These are phyloP conservation scores for Oriolus oriolus DNA, from an alignment of 2,113 vertebrate genomes.

Conservation along the genomic window DNA sequence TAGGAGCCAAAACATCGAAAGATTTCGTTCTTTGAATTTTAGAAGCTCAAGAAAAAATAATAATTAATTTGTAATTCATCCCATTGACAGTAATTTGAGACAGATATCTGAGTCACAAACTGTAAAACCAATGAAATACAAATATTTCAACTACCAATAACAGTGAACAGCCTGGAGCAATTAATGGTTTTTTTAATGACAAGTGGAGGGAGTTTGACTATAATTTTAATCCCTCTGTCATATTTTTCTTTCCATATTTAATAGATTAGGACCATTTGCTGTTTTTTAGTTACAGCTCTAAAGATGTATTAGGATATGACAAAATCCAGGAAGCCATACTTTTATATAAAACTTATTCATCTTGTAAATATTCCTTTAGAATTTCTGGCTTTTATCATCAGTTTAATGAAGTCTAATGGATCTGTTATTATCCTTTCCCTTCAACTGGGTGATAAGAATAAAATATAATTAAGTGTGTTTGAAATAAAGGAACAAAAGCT, in stretches of 20 bases:
- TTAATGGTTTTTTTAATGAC: background rate
- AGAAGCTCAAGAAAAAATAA: background rate
- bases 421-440: conserved; percentile 34
- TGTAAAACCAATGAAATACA: background rate
- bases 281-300: background rate
- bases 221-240: background rate
- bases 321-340: background rate
- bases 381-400: conserved; percentile 39
- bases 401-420: conserved; percentile 54
- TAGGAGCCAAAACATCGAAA: background rate
- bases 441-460: background rate
- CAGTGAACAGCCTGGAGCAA: background rate
- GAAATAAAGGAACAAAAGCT: conserved; percentile 45
- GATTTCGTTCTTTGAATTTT: background rate
- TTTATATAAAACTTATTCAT: conserved; percentile 9
- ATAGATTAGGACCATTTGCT: background rate
- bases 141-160: background rate
- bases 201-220: background rate
- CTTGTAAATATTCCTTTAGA: conserved; percentile 7
- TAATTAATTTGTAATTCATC: background rate
- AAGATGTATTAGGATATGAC: background rate
- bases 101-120: background rate
- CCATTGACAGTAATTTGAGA: background rate
- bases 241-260: background rate
- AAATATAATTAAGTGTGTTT: conserved; percentile 19